phyloP scores from a whole-genome alignment of 2,888 invertebrate species.

The Xestia rhomboidea region DNA sequence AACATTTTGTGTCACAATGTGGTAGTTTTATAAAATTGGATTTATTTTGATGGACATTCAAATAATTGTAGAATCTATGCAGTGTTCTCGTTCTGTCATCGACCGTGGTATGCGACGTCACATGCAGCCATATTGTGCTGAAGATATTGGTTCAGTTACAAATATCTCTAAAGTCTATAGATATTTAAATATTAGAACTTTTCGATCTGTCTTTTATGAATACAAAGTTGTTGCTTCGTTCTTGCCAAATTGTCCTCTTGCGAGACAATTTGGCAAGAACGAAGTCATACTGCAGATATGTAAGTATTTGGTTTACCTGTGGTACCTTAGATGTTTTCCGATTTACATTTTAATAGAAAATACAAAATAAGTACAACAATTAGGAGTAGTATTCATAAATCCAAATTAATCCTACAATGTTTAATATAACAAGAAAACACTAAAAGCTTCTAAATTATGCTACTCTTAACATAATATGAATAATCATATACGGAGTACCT shows the following conservation, averaged over 20 bases:
- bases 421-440: background rate
- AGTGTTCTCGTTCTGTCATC: constrained; percentile 17
- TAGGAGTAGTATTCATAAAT: background rate
- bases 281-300: background rate
- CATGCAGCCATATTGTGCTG: constrained; percentile 25
- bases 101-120: constrained; percentile 41
- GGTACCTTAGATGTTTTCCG: background rate
- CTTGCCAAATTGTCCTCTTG: background rate
- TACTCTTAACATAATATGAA: constrained; percentile 32
- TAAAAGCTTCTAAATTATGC: constrained; percentile 24
- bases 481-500: constrained; percentile 22
- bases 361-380: background rate
- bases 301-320: background rate
- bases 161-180: background rate
- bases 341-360: background rate
- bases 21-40: background rate
- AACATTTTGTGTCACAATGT: no score
- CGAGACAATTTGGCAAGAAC: background rate
- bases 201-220: background rate
- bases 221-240: background rate
- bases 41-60: constrained; percentile 26
- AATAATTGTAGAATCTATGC: constrained; percentile 37
- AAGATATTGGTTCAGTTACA: constrained; percentile 12
- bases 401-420: background rate
- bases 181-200: constrained; percentile 31